Conservation (phyloP, 2,888 invertebrate species). For the Callyntrura sp. region DNA sequence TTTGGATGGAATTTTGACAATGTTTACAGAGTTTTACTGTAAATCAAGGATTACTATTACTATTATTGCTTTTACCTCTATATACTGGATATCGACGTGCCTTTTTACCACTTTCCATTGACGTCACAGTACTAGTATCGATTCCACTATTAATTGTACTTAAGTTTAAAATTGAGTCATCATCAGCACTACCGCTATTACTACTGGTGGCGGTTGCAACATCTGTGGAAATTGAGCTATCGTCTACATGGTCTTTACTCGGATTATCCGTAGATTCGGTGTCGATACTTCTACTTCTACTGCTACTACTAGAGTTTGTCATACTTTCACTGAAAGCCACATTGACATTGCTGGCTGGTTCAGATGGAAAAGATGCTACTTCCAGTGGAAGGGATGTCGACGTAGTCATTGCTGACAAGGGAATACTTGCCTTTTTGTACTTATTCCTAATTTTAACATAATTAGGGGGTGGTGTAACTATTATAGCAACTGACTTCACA, state of each 20-base stretch:
- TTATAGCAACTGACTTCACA: conserved; percentile 82
- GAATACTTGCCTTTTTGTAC: conserved; percentile 59
- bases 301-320: not conserved
- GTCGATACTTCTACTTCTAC: not conserved
- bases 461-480: conserved; percentile 82
- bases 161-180: conserved; percentile 54
- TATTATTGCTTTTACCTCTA: conserved; percentile 46
- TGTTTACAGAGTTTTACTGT: not conserved
- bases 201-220: not conserved
- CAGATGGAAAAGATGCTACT: not conserved
- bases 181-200: conserved; percentile 12
- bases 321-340: conserved; percentile 53
- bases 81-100: conserved; percentile 67
- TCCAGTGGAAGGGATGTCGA: not conserved
- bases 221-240: not conserved
- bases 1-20: not conserved
- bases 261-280: no score
- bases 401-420: conserved; percentile 31
- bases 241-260: no score
- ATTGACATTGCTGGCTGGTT: not conserved
- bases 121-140: not conserved
- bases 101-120: conserved; percentile 7
- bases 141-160: conserved; percentile 51
- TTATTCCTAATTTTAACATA: conserved; percentile 71
- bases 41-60: conserved; percentile 2